These are phyloP conservation scores for Nanorana parkeri DNA, from an alignment of 2,113 vertebrate genomes.

Conservation along the genomic window DNA sequence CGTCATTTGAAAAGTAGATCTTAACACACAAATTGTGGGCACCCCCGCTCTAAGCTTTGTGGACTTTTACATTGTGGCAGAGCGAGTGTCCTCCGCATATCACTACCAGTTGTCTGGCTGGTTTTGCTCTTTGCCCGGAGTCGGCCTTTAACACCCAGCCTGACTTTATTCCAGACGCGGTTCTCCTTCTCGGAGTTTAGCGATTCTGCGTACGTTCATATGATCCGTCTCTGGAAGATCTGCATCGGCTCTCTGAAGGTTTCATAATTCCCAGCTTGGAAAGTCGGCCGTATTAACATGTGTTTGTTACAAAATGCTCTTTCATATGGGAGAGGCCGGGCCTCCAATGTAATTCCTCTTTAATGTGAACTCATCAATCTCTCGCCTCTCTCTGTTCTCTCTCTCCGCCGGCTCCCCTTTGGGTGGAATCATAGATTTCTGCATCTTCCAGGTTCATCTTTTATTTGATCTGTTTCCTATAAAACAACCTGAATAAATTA, in stretches of 20 bases:
- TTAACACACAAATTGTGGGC: no score
- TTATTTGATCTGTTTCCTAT: background rate
- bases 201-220: no score
- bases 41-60: no score
- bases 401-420: background rate
- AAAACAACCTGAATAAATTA: background rate
- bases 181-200: no score
- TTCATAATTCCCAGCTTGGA: background rate
- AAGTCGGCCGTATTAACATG: background rate
- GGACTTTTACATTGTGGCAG: no score
- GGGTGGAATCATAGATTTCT: background rate
- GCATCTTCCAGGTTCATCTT: background rate
- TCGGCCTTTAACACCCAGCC: no score
- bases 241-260: background rate
- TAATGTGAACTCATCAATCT: background rate
- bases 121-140: no score
- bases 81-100: no score
- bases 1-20: no score
- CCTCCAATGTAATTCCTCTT: background rate
- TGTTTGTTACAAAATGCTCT: slow-evolving; percentile 9
- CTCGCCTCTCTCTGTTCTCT: background rate
- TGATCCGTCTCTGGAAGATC: background rate
- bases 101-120: no score
- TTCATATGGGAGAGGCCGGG: background rate
- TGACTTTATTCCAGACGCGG: no score